phyloP scores from a whole-genome alignment of 2,797 vertebrate genomes.

The Dipus sagitta region DNA sequence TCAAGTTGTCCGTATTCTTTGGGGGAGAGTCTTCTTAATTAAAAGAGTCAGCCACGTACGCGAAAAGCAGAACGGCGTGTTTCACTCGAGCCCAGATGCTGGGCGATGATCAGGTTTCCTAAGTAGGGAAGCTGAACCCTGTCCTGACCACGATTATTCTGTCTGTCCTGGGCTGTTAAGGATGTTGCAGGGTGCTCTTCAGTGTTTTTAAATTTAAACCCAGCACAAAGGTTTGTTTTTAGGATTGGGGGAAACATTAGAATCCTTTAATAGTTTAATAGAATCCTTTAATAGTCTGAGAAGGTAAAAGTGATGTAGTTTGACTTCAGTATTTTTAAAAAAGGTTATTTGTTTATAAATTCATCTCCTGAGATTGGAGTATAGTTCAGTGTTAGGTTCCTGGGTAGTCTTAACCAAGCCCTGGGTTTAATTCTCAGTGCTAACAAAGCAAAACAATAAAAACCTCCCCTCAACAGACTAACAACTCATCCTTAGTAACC shows the following conservation, averaged over 20 bases:
- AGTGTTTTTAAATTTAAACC: conserved; percentile 47
- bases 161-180: neutral
- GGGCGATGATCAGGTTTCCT: neutral
- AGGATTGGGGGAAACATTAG: conserved; percentile 29
- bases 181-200: neutral
- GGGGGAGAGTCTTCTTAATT: conserved; percentile 12
- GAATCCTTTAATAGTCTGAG: conserved; percentile 51
- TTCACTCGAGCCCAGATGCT: conserved; percentile 14
- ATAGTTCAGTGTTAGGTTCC: neutral
- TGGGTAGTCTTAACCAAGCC: no score
- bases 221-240: conserved; percentile 28
- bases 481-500: neutral
- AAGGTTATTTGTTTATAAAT: neutral
- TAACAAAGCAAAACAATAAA: neutral
- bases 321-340: neutral
- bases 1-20: neutral
- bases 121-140: neutral
- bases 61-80: neutral
- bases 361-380: neutral
- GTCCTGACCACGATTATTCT: neutral
- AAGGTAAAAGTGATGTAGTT: neutral
- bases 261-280: conserved; percentile 11
- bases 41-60: neutral
- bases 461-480: neutral
- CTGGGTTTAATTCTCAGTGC: neutral